Conservation (phyloP, 2,888 invertebrate species). For the Morpho achilles region DNA sequence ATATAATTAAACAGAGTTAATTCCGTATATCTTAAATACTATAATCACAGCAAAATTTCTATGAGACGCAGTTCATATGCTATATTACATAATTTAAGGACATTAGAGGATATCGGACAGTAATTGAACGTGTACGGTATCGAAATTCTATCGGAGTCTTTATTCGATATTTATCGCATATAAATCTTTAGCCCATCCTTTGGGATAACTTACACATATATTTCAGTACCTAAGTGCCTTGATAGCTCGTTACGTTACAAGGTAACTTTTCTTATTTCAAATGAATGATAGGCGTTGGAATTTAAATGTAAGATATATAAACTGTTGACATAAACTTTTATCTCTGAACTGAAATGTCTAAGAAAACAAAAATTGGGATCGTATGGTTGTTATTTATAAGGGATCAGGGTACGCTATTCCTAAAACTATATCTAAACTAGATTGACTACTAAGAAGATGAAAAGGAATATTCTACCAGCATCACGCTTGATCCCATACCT, state of each 20-base stretch:
- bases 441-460: slow-evolving; percentile 72
- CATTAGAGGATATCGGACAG: slow-evolving; percentile 30
- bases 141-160: slow-evolving; percentile 45
- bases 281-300: slow-evolving; percentile 16
- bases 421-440: slow-evolving; percentile 71
- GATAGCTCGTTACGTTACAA: slow-evolving; percentile 51
- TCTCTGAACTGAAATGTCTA: slow-evolving; percentile 19
- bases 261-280: slow-evolving; percentile 50
- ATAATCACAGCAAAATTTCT: not conserved
- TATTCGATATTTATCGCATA: slow-evolving; percentile 42
- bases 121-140: slow-evolving; percentile 44
- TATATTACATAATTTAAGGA: slow-evolving; percentile 7
- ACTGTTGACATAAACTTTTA: slow-evolving; percentile 10
- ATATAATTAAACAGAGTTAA: slow-evolving; percentile 5
- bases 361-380: slow-evolving; percentile 18
- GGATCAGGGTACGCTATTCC: slow-evolving; percentile 52
- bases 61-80: too few relatives aligned
- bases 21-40: slow-evolving; percentile 9
- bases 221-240: slow-evolving; percentile 25
- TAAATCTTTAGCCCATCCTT: slow-evolving; percentile 45
- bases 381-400: slow-evolving; percentile 27
- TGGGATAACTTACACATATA: slow-evolving; percentile 38
- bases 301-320: slow-evolving; percentile 16
- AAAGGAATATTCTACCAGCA: slow-evolving; percentile 79
- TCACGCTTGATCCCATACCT: slow-evolving; percentile 79